Conservation (phyloP, 1,140 invertebrate species). For the Saccostrea echinata region DNA sequence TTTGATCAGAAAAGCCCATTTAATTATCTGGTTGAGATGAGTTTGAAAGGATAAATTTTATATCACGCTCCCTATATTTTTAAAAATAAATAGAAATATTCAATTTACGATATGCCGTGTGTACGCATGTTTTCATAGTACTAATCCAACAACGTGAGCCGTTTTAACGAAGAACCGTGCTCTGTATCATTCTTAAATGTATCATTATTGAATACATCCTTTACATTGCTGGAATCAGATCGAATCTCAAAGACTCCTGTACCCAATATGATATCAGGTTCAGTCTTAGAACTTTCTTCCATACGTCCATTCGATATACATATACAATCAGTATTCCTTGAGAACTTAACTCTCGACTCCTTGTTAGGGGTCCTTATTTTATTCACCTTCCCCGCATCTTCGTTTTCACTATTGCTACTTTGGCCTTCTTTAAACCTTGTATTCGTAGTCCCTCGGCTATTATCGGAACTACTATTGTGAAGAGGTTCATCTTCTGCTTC, state of each 20-base stretch:
- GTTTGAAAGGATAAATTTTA: neutral
- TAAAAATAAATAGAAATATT: no score
- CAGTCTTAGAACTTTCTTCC: constrained; percentile 11
- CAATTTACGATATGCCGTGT: no score
- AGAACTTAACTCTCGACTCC: constrained; percentile 9
- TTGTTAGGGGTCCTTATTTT: neutral
- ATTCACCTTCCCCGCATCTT: neutral
- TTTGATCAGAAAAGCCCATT: neutral
- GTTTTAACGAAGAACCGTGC: neutral
- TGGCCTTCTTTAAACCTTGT: constrained; percentile 11
- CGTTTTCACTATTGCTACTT: constrained; percentile 10
- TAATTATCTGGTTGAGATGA: neutral
- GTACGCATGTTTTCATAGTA: neutral
- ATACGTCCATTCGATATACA: neutral
- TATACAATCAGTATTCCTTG: constrained; percentile 1
- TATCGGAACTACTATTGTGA: constrained; percentile 31
- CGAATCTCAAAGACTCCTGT: neutral
- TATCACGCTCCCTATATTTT: no score
- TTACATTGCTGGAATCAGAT: neutral
- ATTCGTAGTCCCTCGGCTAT: neutral
- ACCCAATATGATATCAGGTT: neutral
- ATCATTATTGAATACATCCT: neutral
- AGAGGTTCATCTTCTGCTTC: constrained; percentile 57
- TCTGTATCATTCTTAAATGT: neutral
- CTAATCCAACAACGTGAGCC: neutral